These are phyloP conservation scores for Hirtodrosophila duncani DNA, from an alignment of 2,888 invertebrate genomes.

Conservation along the genomic window DNA sequence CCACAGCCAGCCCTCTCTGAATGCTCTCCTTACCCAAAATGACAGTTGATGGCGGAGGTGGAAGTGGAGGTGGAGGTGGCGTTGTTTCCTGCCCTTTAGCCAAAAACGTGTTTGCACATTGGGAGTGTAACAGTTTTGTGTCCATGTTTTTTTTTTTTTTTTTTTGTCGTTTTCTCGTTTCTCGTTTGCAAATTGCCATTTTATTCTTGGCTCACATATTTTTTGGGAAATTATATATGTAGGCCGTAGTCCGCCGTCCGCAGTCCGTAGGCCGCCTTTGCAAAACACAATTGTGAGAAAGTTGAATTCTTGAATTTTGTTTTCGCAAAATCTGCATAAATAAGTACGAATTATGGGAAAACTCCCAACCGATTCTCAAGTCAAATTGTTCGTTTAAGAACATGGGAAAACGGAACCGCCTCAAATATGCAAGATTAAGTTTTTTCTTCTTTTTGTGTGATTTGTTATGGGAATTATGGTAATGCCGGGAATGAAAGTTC, in stretches of 20 bases:
- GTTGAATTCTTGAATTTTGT: slow-evolving; percentile 25
- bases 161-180: not conserved
- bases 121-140: slow-evolving; percentile 2
- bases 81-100: slow-evolving; percentile 29
- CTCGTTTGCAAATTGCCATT: slow-evolving; percentile 26
- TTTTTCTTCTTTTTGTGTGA: not conserved
- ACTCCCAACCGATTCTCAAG: slow-evolving; percentile 16
- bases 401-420: slow-evolving; percentile 20
- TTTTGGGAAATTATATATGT: slow-evolving; percentile 1
- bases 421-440: no score
- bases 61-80: slow-evolving; percentile 20
- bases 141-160: slow-evolving; percentile 7
- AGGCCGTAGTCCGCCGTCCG: no score
- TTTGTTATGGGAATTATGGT: no score
- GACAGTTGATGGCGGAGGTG: no score
- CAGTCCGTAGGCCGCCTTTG: no score
- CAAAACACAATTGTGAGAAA: slow-evolving; percentile 43
- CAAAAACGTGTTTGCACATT: slow-evolving; percentile 21
- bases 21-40: not conserved
- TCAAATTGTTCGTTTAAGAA: slow-evolving; percentile 33
- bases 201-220: slow-evolving; percentile 21
- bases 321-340: slow-evolving; percentile 13
- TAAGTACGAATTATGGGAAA: slow-evolving; percentile 40
- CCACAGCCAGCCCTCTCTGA: slow-evolving; percentile 5
- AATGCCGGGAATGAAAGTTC: no score